These are phyloP conservation scores for Pheosia tremula DNA, from an alignment of 2,888 invertebrate genomes.

Conservation along the genomic window DNA sequence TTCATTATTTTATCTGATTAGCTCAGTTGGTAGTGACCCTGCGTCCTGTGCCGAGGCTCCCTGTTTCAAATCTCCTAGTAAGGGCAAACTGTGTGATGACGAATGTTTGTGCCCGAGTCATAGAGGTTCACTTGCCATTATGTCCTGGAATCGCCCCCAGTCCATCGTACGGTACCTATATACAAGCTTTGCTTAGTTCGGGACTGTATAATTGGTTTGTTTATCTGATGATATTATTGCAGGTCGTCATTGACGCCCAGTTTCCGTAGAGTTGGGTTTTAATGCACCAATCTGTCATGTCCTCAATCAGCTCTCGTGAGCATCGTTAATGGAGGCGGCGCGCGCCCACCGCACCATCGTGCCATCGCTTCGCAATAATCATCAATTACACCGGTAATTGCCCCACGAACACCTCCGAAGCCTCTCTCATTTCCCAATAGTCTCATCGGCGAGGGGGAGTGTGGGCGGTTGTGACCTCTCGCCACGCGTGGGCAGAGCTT, in stretches of 20 bases:
- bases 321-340: slow-evolving; percentile 42
- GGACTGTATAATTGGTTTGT: no score
- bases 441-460: slow-evolving; percentile 51
- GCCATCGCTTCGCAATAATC: slow-evolving; percentile 64
- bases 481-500: slow-evolving; percentile 73
- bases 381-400: slow-evolving; percentile 67
- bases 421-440: slow-evolving; percentile 58
- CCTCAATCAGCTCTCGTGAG: slow-evolving; percentile 47
- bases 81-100: no score
- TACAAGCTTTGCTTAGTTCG: no score
- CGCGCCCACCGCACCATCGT: slow-evolving; percentile 49
- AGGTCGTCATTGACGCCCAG: neutral
- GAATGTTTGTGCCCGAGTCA: no score
- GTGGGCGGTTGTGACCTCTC: slow-evolving; percentile 76
- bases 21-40: no score
- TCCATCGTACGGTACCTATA: no score
- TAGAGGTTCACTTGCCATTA: no score
- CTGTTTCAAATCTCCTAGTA: no score
- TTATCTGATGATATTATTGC: neutral
- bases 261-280: slow-evolving; percentile 38
- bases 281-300: slow-evolving; percentile 47
- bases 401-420: slow-evolving; percentile 55
- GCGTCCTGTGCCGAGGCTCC: no score
- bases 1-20: no score
- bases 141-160: no score